These are phyloP conservation scores for Zophobas atratus DNA, from an alignment of 1,140 invertebrate species.

Conservation along the genomic window DNA sequence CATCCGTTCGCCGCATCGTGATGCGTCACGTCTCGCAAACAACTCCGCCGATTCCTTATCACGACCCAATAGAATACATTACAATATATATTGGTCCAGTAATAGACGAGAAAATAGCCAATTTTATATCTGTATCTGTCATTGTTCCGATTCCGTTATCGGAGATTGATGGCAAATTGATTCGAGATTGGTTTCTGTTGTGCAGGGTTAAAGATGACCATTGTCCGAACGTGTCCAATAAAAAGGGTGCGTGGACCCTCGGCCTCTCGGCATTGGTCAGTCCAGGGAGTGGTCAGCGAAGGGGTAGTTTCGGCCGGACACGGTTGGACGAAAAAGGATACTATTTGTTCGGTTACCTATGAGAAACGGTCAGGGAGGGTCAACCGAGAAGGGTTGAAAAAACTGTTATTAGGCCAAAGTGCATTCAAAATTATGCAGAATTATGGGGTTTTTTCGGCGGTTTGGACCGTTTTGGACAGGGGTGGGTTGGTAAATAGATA, in stretches of 20 bases:
- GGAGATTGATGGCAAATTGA: constrained; percentile 43
- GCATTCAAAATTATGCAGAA: neutral
- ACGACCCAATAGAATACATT: constrained; percentile 48
- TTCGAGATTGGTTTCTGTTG: neutral
- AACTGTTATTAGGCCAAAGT: neutral
- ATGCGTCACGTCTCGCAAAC: constrained; percentile 19
- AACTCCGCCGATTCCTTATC: constrained; percentile 34
- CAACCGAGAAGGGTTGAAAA: constrained; percentile 3
- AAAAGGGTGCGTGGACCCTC: constrained; percentile 32
- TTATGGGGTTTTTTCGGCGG: too few relatives aligned
- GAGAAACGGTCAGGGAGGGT: constrained; percentile 5
- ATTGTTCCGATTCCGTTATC: constrained; percentile 36
- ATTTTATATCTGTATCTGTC: constrained; percentile 50
- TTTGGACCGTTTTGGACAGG: too few relatives aligned
- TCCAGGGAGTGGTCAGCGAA: constrained; percentile 54
- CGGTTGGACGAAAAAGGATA: constrained; percentile 48
- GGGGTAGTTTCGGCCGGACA: constrained; percentile 41
- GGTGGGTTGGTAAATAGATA: too few relatives aligned
- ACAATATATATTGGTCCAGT: constrained; percentile 50
- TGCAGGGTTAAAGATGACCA: constrained; percentile 43
- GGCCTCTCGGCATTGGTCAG: constrained; percentile 53
- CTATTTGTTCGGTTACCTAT: constrained; percentile 14
- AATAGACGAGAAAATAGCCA: constrained; percentile 51
- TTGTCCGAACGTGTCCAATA: constrained; percentile 51
- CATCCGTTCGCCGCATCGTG: neutral